Percentiles rank a stretch among this genome's conserved stretches.
Conservation (phyloP, 2,797 vertebrate genomes). For the Brotogeris chrysoptera region DNA sequence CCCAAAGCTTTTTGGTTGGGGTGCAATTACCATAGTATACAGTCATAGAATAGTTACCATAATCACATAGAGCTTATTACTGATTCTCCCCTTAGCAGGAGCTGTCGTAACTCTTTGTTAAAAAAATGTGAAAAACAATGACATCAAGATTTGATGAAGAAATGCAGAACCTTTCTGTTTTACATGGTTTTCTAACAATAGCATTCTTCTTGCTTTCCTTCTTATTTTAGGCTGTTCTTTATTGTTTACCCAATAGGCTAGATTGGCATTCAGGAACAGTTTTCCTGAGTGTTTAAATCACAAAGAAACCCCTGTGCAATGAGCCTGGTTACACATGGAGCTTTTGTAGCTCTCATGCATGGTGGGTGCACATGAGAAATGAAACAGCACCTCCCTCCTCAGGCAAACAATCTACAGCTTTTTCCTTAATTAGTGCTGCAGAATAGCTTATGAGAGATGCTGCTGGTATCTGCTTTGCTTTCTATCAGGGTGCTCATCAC, state of each 20-base stretch:
- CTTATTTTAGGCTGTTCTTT: background rate
- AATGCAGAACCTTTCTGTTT: background rate
- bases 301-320: background rate
- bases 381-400: background rate
- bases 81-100: background rate
- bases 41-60: background rate
- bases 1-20: background rate
- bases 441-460: background rate
- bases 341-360: background rate
- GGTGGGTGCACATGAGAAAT: background rate
- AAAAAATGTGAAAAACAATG: background rate
- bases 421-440: constrained; percentile 27
- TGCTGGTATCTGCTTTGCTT: background rate
- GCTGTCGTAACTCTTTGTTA: background rate
- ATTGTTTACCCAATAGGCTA: background rate
- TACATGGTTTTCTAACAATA: background rate
- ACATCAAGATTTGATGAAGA: background rate
- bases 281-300: background rate
- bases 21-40: background rate
- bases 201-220: background rate
- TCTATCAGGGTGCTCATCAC: background rate
- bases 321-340: background rate
- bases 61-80: background rate
- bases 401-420: background rate
- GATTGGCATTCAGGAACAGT: constrained; percentile 13